These are phyloP conservation scores for Sarotherodon lohbergeri DNA, from an alignment of 2,113 vertebrate species.

Conservation along the genomic window DNA sequence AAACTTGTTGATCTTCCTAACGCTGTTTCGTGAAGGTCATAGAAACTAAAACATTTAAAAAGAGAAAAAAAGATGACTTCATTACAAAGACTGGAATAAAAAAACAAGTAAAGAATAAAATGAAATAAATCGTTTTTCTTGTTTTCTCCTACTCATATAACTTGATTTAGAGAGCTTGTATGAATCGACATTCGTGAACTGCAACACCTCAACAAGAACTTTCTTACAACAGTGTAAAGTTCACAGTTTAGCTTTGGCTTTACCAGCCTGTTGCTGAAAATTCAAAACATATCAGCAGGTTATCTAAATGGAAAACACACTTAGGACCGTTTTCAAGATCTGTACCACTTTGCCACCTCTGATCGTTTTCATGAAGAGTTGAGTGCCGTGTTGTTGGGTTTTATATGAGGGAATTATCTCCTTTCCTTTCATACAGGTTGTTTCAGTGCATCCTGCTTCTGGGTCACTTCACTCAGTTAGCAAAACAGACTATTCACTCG, in stretches of 20 bases:
- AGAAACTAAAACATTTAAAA: fast-evolving
- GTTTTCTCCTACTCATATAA: background rate
- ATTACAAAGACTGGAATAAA: fast-evolving
- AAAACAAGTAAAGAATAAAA: fast-evolving
- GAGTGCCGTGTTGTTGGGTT: background rate
- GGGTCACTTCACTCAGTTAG: background rate
- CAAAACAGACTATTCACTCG: background rate
- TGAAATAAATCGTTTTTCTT: fast-evolving
- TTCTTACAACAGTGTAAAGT: background rate
- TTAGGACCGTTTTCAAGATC: background rate
- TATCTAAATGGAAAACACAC: background rate
- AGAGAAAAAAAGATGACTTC: background rate
- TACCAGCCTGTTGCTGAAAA: background rate
- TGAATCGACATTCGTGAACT: background rate
- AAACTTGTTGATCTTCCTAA: background rate
- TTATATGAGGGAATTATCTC: background rate
- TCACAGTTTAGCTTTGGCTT: background rate
- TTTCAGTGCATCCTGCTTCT: background rate
- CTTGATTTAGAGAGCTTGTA: background rate
- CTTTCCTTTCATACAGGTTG: background rate
- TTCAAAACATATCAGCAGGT: background rate
- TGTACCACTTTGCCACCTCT: background rate
- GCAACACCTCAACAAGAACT: background rate
- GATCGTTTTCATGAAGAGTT: fast-evolving
- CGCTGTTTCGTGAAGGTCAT: fast-evolving